Percentiles rank a stretch among this genome's conserved stretches.
Conservation (phyloP, 2,888 invertebrate species). For the Catocala sponsa region DNA sequence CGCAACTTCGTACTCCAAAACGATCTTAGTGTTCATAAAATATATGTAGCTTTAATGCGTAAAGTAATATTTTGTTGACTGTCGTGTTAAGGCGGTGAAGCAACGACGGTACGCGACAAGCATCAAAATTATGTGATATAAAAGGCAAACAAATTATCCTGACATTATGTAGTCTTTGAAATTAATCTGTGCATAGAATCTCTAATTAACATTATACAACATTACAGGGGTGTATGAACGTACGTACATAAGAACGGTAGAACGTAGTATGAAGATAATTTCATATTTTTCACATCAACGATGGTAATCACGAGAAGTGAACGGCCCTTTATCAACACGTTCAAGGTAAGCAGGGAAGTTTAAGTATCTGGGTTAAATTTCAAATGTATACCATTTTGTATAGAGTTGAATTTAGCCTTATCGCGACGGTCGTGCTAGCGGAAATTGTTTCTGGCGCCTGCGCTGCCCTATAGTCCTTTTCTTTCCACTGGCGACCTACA, state of each 20-base stretch:
- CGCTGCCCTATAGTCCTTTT: conserved; percentile 62
- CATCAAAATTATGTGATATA: background rate
- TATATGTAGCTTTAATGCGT: no score
- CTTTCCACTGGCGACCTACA: conserved; percentile 62
- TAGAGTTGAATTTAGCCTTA: conserved; percentile 48
- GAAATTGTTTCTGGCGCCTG: conserved; percentile 36
- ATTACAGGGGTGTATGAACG: conserved; percentile 15
- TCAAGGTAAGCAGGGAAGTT: conserved; percentile 79
- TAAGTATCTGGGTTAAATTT: conserved; percentile 49
- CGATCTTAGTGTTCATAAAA: no score
- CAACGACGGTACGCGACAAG: background rate
- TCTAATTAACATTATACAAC: conserved; percentile 30
- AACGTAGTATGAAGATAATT: conserved; percentile 10
- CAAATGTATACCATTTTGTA: conserved; percentile 53
- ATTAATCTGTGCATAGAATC: conserved; percentile 1
- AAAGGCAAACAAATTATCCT: background rate
- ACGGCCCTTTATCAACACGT: conserved; percentile 76
- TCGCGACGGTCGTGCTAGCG: conserved; percentile 14
- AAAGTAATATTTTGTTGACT: background rate
- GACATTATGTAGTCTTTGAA: conserved; percentile 4
- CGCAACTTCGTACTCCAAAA: no score
- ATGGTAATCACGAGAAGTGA: conserved; percentile 59
- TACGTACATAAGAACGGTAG: conserved; percentile 18
- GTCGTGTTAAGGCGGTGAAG: background rate
- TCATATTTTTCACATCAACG: conserved; percentile 32